Evolutionary conservation across 2,797 vertebrate species (phyloP).

Genomic region (Cossypha heuglini): DNA sequence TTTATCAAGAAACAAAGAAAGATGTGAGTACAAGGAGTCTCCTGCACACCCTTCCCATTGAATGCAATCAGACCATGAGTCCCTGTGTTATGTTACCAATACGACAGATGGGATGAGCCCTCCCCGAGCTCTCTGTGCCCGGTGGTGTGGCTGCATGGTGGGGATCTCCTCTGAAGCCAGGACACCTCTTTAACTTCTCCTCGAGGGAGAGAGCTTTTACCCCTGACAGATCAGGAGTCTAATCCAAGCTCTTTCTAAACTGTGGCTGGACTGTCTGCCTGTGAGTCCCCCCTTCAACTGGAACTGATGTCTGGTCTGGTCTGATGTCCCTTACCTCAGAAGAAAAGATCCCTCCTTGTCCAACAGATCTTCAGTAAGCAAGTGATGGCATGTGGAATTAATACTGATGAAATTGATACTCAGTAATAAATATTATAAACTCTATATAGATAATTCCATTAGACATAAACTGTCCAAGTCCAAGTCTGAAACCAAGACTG

Average conservation of each 20-base stretch:
- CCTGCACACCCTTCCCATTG: not conserved
- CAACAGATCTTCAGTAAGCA: not conserved
- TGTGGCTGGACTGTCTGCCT: not conserved
- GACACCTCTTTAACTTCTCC: not conserved
- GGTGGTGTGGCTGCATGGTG: accelerated
- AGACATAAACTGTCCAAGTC: not conserved
- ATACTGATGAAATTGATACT: not conserved
- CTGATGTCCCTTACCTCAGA: not conserved
- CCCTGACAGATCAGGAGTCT: not conserved
- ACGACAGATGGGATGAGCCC: accelerated
- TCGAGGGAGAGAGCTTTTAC: not conserved
- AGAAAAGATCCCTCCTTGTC: not conserved
- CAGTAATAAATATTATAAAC: not conserved
- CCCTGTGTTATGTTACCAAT: accelerated
- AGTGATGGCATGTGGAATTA: not conserved
- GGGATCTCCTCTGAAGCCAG: not conserved
- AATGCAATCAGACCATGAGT: not conserved
- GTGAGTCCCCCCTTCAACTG: not conserved
- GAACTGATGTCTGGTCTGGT: not conserved
- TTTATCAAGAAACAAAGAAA: not conserved
- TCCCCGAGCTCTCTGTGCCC: accelerated
- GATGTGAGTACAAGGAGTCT: not conserved
- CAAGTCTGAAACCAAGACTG: not conserved
- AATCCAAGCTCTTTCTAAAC: not conserved
- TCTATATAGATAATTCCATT: not conserved